phyloP scores from a whole-genome alignment of 2,113 vertebrate species.

The Axis porcinus region DNA sequence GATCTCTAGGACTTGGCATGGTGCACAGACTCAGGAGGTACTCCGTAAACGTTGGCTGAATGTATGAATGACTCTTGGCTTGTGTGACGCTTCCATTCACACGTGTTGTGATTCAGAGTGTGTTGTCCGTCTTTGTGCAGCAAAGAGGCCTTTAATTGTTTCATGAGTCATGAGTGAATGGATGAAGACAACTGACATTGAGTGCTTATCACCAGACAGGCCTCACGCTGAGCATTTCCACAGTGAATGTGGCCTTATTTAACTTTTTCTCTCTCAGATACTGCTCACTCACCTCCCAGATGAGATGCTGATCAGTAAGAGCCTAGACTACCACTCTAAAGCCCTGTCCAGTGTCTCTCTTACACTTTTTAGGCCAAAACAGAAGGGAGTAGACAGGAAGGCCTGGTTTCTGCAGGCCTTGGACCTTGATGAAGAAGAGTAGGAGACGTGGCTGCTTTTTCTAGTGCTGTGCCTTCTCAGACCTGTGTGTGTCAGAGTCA shows the following conservation, averaged over 20 bases:
- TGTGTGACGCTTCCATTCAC: conserved; percentile 43
- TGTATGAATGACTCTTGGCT: conserved; percentile 52
- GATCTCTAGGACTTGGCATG: conserved; percentile 24
- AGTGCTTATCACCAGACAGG: not conserved
- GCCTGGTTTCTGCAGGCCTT: not conserved
- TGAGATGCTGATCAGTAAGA: not conserved
- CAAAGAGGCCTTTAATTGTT: conserved; percentile 17
- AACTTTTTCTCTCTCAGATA: not conserved
- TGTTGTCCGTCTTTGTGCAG: conserved; percentile 28
- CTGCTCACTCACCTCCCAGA: not conserved
- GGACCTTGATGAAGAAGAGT: conserved; percentile 25
- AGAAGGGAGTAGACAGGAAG: not conserved
- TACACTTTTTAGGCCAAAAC: not conserved
- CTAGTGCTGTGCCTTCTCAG: not conserved
- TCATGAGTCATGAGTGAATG: conserved; percentile 35
- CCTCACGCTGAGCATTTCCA: not conserved
- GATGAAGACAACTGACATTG: not conserved
- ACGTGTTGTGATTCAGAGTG: conserved; percentile 10
- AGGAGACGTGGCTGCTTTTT: not conserved
- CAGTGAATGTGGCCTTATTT: conserved; percentile 1
- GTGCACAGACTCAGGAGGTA: conserved; percentile 3
- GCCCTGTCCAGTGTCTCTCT: not conserved
- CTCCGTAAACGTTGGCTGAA: conserved; percentile 51
- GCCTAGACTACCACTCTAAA: not conserved
- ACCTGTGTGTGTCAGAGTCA: not conserved